These are phyloP conservation scores for Tachina grossa DNA, from an alignment of 2,888 invertebrate genomes.

Conservation along the genomic window DNA sequence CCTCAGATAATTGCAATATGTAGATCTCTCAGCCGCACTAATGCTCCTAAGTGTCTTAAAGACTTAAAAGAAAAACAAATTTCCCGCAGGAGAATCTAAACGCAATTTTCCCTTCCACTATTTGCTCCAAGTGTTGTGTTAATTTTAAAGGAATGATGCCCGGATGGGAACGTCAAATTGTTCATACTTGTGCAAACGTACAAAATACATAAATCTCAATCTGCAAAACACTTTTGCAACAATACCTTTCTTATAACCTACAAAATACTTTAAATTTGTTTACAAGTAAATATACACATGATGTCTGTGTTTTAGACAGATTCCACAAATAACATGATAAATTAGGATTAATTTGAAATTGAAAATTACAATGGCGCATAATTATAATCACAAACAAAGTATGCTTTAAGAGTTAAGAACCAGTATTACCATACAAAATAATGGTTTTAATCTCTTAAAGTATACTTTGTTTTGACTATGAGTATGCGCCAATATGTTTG, in stretches of 20 bases:
- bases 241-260: constrained; percentile 10
- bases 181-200: constrained; percentile 21
- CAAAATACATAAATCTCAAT: constrained; percentile 52
- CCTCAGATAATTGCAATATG: neutral
- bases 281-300: neutral
- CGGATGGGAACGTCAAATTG: neutral
- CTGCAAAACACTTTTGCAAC: neutral
- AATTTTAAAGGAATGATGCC: constrained; percentile 15
- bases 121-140: neutral
- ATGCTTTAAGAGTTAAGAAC: no score
- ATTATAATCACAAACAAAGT: no score
- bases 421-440: no score
- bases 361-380: constrained; percentile 21
- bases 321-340: constrained; percentile 39
- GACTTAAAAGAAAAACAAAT: constrained; percentile 17
- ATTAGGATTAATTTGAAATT: constrained; percentile 44
- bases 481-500: no score
- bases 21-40: neutral
- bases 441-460: no score
- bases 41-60: constrained; percentile 22
- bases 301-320: neutral
- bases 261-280: neutral
- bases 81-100: constrained; percentile 25
- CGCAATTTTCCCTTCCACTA: constrained; percentile 1
- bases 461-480: no score